Evolutionary conservation across 2,113 vertebrate species (phyloP), one percentile per base, ranked within the genome.

Genomic region (Malurus cyaneus): DNA sequence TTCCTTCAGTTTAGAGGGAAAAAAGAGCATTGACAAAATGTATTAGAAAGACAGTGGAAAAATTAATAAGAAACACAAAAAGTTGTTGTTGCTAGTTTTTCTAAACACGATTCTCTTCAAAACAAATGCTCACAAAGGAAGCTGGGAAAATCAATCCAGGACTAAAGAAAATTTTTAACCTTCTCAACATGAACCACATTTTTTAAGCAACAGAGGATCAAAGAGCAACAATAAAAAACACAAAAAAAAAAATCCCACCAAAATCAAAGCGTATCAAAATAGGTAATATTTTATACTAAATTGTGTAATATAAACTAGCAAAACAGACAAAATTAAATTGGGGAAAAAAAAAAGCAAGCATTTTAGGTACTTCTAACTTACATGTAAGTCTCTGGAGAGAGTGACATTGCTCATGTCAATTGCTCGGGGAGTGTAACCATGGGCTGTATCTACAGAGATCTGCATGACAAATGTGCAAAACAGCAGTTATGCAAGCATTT

Each of bases 361-460:
- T 26, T 85, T 65, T 26, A 82, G 66, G 8, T 54, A 18, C 47
- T 86, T 78, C 39, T 80, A 25, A 98, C 99, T 98, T 97, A 99
- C 99, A 77, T 99, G 98, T 87, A 99, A 89, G 54, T 99, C 99
- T 97, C 99, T 98, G 86, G 99, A 99, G 60, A 99, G 98, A 0
- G 99, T 99, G 9, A 99, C 99, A 7, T 99, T 99, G 97, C 99
- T 99, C 99, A 99, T 99, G 82, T 99, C 99, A 16, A 99, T 98
- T 21, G 99, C 99, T 91, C 99, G 98, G 14, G 99, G 99, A 56
- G 97, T 98, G 78, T 99, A 99, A 7, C 98, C 98, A 73, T 99
- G 97, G 54, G 98, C 97, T 57, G 98, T 98, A 83, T 99, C 99
- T 78, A 99, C 97, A 41, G 99, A 99, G 81, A 98, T 97, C 99